phyloP scores from a whole-genome alignment of 2,113 vertebrate species.

The Hippoglossus stenolepis region DNA sequence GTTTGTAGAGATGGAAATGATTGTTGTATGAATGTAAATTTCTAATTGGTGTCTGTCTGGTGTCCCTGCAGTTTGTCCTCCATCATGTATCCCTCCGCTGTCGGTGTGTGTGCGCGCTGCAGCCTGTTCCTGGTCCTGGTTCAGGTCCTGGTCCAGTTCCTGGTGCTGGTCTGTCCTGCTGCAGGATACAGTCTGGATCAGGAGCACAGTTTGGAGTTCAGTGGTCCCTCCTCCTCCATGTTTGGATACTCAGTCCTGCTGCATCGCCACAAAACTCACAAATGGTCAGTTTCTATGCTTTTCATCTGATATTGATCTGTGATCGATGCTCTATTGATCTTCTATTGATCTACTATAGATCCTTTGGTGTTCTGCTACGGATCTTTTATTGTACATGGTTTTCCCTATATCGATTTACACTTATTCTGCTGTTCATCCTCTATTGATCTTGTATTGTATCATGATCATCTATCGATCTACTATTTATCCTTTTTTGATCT shows the following conservation, averaged over 20 bases:
- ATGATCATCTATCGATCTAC: neutral
- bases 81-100: constrained; percentile 36
- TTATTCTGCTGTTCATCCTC: too few relatives aligned
- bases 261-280: constrained; percentile 81
- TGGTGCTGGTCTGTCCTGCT: constrained; percentile 42
- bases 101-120: neutral
- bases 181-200: constrained; percentile 89
- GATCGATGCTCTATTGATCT: neutral
- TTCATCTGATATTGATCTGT: constrained; percentile 5
- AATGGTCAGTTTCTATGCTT: constrained; percentile 82
- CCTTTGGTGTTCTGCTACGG: neutral
- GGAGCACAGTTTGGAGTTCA: constrained; percentile 82
- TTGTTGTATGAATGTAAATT: too few relatives aligned
- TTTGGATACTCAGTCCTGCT: constrained; percentile 94
- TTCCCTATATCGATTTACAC: too few relatives aligned
- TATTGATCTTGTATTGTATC: too few relatives aligned
- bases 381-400: too few relatives aligned
- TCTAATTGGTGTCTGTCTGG: neutral
- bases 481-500: neutral
- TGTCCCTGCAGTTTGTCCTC: constrained; percentile 30
- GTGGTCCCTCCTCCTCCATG: constrained; percentile 81
- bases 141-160: constrained; percentile 27
- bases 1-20: neutral
- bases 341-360: too few relatives aligned
- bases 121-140: constrained; percentile 36